Conservation (phyloP, 2,888 invertebrate genomes). For the Thysanoteuthis rhombus region DNA sequence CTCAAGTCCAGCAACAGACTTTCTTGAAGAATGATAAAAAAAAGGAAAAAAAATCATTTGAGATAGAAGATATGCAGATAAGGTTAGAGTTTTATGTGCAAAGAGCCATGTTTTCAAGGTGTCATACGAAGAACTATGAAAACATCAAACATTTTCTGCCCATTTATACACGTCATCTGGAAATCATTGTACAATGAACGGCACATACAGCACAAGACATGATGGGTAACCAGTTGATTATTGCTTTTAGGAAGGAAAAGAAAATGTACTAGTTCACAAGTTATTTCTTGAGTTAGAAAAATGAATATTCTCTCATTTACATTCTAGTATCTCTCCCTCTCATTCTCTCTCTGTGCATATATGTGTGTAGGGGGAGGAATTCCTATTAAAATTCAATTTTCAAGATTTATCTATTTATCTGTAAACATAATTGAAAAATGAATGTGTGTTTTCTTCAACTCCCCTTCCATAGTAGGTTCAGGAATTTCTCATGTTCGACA, state of each 20-base stretch:
- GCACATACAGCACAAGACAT: not conserved
- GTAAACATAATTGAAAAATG: too few species aligned
- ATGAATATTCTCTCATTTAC: not conserved
- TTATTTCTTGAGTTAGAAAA: too few species aligned
- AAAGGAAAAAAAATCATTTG: too few species aligned
- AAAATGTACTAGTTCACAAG: not conserved
- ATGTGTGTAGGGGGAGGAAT: too few species aligned
- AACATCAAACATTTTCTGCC: not conserved
- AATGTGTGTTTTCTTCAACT: too few species aligned
- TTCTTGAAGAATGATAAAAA: too few species aligned
- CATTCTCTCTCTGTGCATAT: not conserved
- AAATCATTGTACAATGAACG: not conserved
- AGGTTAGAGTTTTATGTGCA: not conserved
- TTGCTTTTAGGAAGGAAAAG: not conserved
- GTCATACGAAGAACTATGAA: not conserved
- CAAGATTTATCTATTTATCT: too few species aligned
- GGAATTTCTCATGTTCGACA: too few species aligned
- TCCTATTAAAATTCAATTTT: too few species aligned
- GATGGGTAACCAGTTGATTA: not conserved
- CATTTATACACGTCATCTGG: not conserved
- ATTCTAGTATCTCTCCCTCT: not conserved
- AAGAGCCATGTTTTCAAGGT: not conserved
- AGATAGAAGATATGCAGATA: not conserved
- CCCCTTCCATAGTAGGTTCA: too few species aligned
- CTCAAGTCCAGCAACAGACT: too few species aligned